These are phyloP conservation scores for Callyntrura guangdongensis DNA, from an alignment of 2,888 invertebrate species.

Conservation along the genomic window DNA sequence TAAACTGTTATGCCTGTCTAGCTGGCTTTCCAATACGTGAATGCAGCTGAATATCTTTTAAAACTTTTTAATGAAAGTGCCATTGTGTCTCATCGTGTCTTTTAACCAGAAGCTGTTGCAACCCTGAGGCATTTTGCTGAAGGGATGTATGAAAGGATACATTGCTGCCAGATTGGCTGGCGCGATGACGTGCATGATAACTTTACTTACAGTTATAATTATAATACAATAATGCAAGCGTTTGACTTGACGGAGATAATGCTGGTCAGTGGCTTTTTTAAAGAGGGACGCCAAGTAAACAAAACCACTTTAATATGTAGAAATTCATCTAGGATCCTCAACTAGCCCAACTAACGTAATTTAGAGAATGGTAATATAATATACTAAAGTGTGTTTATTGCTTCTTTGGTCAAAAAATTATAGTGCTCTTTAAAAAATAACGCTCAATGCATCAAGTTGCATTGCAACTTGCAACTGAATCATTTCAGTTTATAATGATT, in stretches of 20 bases:
- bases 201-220: neutral
- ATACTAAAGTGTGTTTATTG: too few relatives aligned
- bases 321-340: too few relatives aligned
- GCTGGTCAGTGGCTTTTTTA: neutral
- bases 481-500: too few relatives aligned
- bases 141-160: too few relatives aligned
- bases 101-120: neutral
- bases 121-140: neutral
- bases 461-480: too few relatives aligned
- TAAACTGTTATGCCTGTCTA: neutral
- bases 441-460: too few relatives aligned
- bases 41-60: neutral
- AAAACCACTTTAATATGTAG: neutral
- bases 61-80: conserved; percentile 24
- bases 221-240: neutral
- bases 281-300: neutral
- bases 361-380: too few relatives aligned
- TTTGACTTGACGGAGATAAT: neutral
- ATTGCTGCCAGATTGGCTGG: neutral
- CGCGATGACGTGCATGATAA: too few relatives aligned
- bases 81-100: conserved; percentile 3
- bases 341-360: too few relatives aligned
- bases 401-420: too few relatives aligned
- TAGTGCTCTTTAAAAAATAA: too few relatives aligned
- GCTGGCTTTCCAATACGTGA: neutral